A percentile compares a stretch with the other conserved stretches of the same genome.
phyloP scores from a whole-genome alignment of 2,888 invertebrate species.

The Melipona beecheii region DNA sequence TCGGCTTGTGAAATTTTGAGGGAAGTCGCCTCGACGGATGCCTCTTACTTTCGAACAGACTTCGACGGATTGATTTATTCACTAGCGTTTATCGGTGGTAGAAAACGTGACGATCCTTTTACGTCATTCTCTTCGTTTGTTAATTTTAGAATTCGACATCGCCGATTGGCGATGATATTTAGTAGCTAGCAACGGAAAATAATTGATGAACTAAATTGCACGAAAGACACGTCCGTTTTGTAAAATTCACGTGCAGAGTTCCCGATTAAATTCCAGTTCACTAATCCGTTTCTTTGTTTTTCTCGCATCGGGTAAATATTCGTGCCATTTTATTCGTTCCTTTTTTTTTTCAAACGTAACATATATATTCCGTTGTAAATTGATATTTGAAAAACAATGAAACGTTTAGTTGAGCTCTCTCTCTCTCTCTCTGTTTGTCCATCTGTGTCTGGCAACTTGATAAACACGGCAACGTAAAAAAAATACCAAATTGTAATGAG shows the following conservation, averaged over 20 bases:
- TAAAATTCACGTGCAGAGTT: neutral
- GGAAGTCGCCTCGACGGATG: no score
- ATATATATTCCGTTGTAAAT: neutral
- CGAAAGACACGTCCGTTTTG: neutral
- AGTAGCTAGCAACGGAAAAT: neutral
- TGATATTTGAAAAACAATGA: neutral
- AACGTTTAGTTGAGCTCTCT: neutral
- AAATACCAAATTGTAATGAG: constrained; percentile 6
- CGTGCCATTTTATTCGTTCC: neutral
- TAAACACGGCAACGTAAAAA: constrained; percentile 1
- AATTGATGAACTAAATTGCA: neutral
- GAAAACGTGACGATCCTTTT: no score
- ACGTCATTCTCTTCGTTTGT: no score
- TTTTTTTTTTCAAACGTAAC: neutral
- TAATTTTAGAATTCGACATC: no score
- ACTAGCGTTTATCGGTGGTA: no score
- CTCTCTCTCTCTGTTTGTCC: neutral
- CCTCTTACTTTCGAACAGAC: no score
- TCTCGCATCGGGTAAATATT: neutral
- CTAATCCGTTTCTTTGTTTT: neutral
- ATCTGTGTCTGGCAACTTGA: neutral
- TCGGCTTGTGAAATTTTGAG: neutral
- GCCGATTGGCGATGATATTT: neutral
- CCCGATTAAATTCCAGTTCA: neutral
- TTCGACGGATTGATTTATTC: no score